Conservation (phyloP, 2,797 vertebrate species). For the Pseudochaenichthys georgianus region DNA sequence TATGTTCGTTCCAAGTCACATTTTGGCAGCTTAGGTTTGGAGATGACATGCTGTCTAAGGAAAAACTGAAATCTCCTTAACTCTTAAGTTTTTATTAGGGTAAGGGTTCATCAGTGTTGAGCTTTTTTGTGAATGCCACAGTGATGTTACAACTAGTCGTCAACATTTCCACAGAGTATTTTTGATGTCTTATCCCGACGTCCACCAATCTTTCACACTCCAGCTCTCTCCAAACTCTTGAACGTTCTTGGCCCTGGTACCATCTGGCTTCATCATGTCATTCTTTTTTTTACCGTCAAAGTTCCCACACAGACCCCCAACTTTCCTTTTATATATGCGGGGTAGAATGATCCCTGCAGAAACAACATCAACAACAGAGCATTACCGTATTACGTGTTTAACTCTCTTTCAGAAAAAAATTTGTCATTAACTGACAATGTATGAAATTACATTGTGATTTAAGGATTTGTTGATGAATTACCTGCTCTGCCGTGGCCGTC, state of each 20-base stretch:
- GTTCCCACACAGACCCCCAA: constrained; percentile 89
- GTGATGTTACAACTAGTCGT: too few relatives aligned
- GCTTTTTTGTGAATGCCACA: too few relatives aligned
- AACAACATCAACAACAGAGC: background rate
- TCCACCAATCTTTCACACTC: constrained; percentile 72
- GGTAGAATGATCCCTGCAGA: constrained; percentile 85
- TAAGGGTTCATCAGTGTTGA: too few relatives aligned
- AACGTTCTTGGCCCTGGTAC: constrained; percentile 68
- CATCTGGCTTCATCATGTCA: constrained; percentile 84
- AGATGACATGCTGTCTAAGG: background rate
- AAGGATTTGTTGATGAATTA: constrained; percentile 56
- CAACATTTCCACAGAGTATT: background rate
- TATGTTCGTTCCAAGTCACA: background rate
- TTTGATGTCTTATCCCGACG: constrained; percentile 36
- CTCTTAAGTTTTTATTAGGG: too few relatives aligned
- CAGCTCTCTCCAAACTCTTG: constrained; percentile 88
- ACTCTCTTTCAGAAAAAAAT: background rate
- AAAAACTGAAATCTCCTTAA: background rate
- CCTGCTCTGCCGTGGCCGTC: constrained; percentile 83
- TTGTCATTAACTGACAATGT: background rate
- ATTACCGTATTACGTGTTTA: background rate
- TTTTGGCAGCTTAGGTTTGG: constrained; percentile 1
- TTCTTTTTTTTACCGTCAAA: constrained; percentile 82
- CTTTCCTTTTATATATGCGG: constrained; percentile 77
- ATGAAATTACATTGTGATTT: background rate